Evolutionary conservation across 2,113 vertebrate species (phyloP).

Genomic region (Megaleporinus macrocephalus): DNA sequence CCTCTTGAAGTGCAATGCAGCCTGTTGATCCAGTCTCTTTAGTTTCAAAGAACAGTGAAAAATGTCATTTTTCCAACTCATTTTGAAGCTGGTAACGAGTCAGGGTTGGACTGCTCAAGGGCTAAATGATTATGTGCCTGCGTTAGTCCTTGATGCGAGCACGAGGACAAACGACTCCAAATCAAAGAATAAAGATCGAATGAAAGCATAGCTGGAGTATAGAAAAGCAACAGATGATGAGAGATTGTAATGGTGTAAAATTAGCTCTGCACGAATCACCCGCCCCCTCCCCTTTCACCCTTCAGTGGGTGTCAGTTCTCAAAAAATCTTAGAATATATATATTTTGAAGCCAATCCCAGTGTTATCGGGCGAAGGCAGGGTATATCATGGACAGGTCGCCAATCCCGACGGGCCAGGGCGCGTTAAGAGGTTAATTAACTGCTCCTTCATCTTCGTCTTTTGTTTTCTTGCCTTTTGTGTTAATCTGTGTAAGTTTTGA

Average conservation of each 20-base stretch:
- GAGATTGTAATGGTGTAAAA: not conserved
- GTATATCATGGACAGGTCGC: too few relatives aligned
- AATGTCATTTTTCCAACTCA: constrained; percentile 12
- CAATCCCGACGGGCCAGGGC: too few relatives aligned
- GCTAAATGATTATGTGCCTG: not conserved
- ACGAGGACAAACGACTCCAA: not conserved
- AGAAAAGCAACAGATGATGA: not conserved
- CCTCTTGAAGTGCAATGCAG: constrained; percentile 48
- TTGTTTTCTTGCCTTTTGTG: too few relatives aligned
- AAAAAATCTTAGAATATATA: too few relatives aligned
- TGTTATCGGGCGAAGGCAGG: too few relatives aligned
- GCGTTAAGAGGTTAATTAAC: too few relatives aligned
- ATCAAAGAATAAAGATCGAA: not conserved
- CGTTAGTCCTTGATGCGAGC: constrained; percentile 3
- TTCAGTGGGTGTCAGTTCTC: not conserved
- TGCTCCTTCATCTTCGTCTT: too few relatives aligned
- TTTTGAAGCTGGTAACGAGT: constrained; percentile 1
- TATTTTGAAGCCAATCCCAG: too few relatives aligned
- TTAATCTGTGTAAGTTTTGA: too few relatives aligned
- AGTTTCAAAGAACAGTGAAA: constrained; percentile 33
- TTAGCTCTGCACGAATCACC: not conserved
- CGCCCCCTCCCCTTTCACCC: too few relatives aligned
- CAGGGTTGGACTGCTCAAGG: not conserved
- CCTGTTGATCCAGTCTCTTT: constrained; percentile 44
- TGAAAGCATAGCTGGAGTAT: not conserved